These are phyloP conservation scores for Coptodon rendalli DNA, from an alignment of 2,113 vertebrate species.

Conservation along the genomic window DNA sequence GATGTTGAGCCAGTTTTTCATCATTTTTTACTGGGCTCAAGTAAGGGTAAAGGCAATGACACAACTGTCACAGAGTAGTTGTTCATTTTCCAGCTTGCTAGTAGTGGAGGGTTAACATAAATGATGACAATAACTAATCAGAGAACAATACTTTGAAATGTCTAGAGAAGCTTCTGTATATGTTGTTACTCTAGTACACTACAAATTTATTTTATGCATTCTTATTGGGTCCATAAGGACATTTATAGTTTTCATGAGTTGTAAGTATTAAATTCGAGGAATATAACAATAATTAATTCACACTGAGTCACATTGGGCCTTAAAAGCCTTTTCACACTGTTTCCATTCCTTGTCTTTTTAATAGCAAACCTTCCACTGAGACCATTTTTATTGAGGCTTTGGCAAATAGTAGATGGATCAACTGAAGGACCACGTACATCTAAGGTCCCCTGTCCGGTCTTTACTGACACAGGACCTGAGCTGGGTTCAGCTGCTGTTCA, in stretches of 20 bases:
- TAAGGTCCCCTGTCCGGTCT: neutral
- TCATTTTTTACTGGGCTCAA: neutral
- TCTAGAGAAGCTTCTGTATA: accelerated
- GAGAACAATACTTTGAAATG: neutral
- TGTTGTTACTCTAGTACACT: neutral
- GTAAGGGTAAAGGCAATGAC: neutral
- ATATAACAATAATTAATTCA: neutral
- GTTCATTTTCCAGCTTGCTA: neutral
- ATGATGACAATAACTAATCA: neutral
- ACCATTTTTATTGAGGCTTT: neutral
- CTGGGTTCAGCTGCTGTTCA: neutral
- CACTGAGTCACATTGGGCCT: neutral
- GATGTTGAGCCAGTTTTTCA: neutral
- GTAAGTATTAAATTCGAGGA: neutral
- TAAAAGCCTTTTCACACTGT: neutral
- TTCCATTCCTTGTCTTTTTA: neutral
- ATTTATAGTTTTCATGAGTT: neutral
- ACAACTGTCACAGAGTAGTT: neutral
- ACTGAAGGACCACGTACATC: neutral
- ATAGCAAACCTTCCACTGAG: accelerated
- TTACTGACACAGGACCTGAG: neutral
- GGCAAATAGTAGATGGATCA: neutral
- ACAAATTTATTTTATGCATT: neutral
- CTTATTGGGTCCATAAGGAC: neutral
- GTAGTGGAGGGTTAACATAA: neutral